Evolutionary conservation across 1,140 invertebrate species (phyloP).

Genomic region (Drosophila biarmipes): DNA sequence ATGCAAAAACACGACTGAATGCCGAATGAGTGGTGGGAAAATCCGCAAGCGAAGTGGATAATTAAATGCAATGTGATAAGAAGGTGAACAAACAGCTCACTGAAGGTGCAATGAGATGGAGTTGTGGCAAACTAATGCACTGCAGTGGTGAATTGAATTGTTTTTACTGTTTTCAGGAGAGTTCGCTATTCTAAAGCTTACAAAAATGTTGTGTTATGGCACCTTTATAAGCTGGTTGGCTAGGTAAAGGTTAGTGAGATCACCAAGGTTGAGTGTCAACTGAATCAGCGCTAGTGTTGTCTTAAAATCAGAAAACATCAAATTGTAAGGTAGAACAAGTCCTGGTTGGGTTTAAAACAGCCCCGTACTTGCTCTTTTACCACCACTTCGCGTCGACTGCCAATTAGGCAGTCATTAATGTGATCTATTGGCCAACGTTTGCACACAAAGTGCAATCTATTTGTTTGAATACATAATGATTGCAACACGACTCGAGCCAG

Average conservation of each 20-base stretch:
- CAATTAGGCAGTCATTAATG: conserved; percentile 28
- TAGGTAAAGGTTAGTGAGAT: too few relatives aligned
- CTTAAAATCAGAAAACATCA: not conserved
- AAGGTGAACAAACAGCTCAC: conserved; percentile 34
- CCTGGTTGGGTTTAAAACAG: not conserved
- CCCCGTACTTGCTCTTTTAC: not conserved
- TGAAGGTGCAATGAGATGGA: conserved; percentile 7
- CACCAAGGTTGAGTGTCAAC: too few relatives aligned
- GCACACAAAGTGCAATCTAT: conserved; percentile 25
- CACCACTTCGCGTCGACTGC: not conserved
- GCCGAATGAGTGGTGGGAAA: conserved; percentile 38
- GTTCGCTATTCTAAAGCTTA: too few relatives aligned
- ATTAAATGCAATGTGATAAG: conserved; percentile 43
- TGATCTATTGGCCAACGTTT: conserved; percentile 24
- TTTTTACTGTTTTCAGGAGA: not conserved
- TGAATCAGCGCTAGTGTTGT: too few relatives aligned
- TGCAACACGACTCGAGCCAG: conserved; percentile 10
- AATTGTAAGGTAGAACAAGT: not conserved
- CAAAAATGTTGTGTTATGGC: too few relatives aligned
- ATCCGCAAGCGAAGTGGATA: conserved; percentile 5
- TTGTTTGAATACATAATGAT: conserved; percentile 28
- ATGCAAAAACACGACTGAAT: conserved; percentile 12
- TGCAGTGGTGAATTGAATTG: not conserved
- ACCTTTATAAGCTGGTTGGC: too few relatives aligned
- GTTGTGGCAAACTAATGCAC: not conserved